Base-by-base conservation (phyloP, 2,113 vertebrate genomes). In the Tragelaphus buxtoni region DNA sequence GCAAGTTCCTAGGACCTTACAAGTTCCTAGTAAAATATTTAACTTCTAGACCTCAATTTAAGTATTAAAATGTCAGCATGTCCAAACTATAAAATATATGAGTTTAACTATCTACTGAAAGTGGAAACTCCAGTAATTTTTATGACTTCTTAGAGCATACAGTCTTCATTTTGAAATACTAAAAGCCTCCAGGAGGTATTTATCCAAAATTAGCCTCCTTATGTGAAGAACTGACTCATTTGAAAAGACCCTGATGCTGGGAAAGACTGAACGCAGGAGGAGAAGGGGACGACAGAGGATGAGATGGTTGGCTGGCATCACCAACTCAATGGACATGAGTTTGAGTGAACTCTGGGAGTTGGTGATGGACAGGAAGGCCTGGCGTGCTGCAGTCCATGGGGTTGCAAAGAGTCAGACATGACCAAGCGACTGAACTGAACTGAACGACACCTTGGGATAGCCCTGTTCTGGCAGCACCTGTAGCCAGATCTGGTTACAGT, bases 131-230 rank as follows among this genome's bases (percentile, higher is more conserved):
- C n/a, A 88, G 74, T 86, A 72, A 53, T 87, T 91, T 42, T 92
- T 69, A 55, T 85, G 53, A 94, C 79, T 95, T 94, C 81, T 72
- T 55, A 81, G 61, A 80, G 47, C 42, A 80, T 51, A 30, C 20
- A 79, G n/a, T 92, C 74, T 95, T 95, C 61, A 81, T 95, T 97
- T 96, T 80, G 45, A 87, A 88, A 84, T 84, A 87, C 26, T 90
- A 80, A 90, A 79, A 88, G 63, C 28, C 87, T 90, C 35, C 1
- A 94, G 45, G 87, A 94, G 86, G 49, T 97, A 83, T 94, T 96
- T 93, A 97, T 89, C 95, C 87, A 93, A 97, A 97, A 96, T 96
- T 93, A 95, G 92, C 94, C 88, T 93, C 90, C n/a, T 69, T 69
- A 69, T 35, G n/a, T 1, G 0, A 69, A 69, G 18, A 69, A 69